Evolutionary conservation across 2,888 invertebrate genomes (phyloP), one percentile per base, ranked within the genome.

Genomic region (Augochlorella aurata): DNA sequence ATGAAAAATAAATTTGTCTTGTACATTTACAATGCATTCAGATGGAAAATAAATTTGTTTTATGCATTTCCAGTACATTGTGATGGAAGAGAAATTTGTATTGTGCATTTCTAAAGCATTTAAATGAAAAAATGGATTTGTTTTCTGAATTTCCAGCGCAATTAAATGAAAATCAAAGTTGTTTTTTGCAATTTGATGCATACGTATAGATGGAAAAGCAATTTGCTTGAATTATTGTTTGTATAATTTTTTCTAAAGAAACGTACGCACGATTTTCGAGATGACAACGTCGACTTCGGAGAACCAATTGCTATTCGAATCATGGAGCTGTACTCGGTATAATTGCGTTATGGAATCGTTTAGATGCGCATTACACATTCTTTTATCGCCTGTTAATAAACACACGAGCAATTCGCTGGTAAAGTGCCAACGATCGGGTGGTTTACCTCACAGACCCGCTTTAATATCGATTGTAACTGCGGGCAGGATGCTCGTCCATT

Each of bases 341-440:
- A 65, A 71, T 83, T 83, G 82, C 83, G 63, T 77, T 83, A 83
- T 79, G 83, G 77, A 77, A 77, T 83, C 77, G 82, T 68, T 82
- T 71, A 74, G 79, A 75, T 84, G 79, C 79, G 80, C 74, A 84
- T 78, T 78, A 77, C 68, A 82, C 67, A 83, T 83, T 83, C 79
- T 83, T 79, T 68, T 66, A 74, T 79, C 77, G 81, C 69, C 77
- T 76, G 75, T 83, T 85, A 85, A 85, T 85, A 85, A 85, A 85
- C 85, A 85, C 61, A 70, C 81, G 81, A 81, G 81, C 80, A 82
- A 85, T 85, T 85, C 74, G 79, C 38, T 85, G 85, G 85, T 80
- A 50, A 49, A 47, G 38, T 79, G 85, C 85, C 85, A 85, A 58
- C 81, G 52, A 77, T 73, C 79, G 85, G 85, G 85, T 85, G 85